Conservation (phyloP, 2,888 invertebrate species). For the Pelosia muscerda region DNA sequence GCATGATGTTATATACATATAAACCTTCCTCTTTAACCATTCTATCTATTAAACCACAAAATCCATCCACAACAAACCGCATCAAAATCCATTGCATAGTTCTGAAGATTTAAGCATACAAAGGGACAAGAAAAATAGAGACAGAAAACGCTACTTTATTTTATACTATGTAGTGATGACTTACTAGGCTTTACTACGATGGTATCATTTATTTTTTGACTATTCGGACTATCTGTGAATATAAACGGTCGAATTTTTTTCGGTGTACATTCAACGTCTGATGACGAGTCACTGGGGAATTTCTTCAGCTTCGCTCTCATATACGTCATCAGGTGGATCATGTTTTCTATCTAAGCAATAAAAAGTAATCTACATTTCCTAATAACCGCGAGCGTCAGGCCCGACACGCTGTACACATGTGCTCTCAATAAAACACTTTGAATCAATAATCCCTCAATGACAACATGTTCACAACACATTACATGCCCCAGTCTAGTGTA, state of each 20-base stretch:
- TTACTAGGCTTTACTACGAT: conserved; percentile 50
- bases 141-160: too few relatives aligned
- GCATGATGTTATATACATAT: too few relatives aligned
- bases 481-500: not conserved
- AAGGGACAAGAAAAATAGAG: too few relatives aligned
- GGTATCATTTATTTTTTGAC: conserved; percentile 76
- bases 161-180: too few relatives aligned
- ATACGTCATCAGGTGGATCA: too few relatives aligned
- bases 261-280: conserved; percentile 69
- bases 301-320: conserved; percentile 47
- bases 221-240: conserved; percentile 70
- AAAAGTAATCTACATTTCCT: not conserved
- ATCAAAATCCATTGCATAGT: too few relatives aligned
- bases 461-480: not conserved
- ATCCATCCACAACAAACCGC: too few relatives aligned
- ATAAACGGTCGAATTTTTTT: conserved; percentile 64
- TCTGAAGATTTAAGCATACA: too few relatives aligned
- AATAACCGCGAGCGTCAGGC: not conserved
- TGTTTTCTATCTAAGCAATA: not conserved
- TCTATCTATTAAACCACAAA: too few relatives aligned
- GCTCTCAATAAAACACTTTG: not conserved
- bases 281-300: conserved; percentile 66
- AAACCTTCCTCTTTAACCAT: too few relatives aligned
- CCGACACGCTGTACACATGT: not conserved
- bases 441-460: not conserved